Percentiles rank a stretch among this genome's conserved stretches.
These are phyloP conservation scores for Cataglyphis hispanica DNA, from an alignment of 1,140 invertebrate species.

Conservation along the genomic window DNA sequence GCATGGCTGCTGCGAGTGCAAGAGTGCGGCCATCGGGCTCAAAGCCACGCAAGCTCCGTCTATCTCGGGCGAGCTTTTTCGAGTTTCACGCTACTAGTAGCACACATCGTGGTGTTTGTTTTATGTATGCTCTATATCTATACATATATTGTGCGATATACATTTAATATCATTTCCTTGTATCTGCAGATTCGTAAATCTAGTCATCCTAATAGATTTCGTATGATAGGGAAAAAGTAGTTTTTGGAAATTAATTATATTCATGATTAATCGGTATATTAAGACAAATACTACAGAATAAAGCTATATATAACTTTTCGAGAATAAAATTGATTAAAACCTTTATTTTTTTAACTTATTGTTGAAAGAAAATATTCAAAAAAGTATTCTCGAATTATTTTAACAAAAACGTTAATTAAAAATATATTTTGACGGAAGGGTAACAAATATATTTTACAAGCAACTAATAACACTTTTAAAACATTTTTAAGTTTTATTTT, in stretches of 20 bases:
- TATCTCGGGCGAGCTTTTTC: constrained; percentile 73
- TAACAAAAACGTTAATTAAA: neutral
- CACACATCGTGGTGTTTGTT: constrained; percentile 60
- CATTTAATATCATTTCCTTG: neutral
- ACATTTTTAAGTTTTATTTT: neutral
- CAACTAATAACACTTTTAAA: neutral
- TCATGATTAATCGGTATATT: neutral
- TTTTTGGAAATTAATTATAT: neutral
- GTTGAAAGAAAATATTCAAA: neutral
- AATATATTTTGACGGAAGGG: neutral
- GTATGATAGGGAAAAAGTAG: neutral
- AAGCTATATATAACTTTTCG: neutral
- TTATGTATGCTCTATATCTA: neutral
- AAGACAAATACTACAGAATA: neutral
- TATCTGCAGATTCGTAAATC: neutral
- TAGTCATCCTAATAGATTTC: neutral
- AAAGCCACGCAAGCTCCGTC: constrained; percentile 69
- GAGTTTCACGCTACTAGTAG: constrained; percentile 51
- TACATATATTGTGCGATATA: neutral
- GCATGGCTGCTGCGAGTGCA: neutral
- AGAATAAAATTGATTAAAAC: no score
- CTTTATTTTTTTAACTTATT: neutral
- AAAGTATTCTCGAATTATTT: constrained; percentile 19
- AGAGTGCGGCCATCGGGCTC: constrained; percentile 55
- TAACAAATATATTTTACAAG: neutral